Evolutionary conservation across 2,888 invertebrate species (phyloP), one percentile per base, ranked within the genome.

Genomic region (Quadriops clusia): DNA sequence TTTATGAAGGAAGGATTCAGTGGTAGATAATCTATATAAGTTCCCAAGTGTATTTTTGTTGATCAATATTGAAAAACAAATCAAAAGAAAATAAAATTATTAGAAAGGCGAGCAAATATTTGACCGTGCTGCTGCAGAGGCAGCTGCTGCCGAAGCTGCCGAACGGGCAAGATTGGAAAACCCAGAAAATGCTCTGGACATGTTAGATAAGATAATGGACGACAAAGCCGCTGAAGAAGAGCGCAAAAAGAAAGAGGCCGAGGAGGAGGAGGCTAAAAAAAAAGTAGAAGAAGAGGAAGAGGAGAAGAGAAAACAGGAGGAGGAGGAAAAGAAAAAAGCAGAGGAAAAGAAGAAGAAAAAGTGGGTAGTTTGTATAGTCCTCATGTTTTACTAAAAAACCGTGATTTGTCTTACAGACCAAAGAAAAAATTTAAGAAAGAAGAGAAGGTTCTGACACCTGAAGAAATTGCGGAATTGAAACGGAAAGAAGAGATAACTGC

Each of bases 71-170:
- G n/a, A n/a, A n/a, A n/a, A n/a, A n/a, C 21, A 21, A 4, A 21
- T 4, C 21, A 9, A 3, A 10, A 3, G 21, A 4, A 4, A 4
- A 10, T 21, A 9, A 7, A 14, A 23, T 26, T 30, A n/a, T 17
- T 28, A 51, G 47, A 46, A 40, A 28, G 54, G 56, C 10, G 54
- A 58, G 38, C 47, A 41, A 38, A 51, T 59, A 23, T 56, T 49
- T 38, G 16, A 5, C 4, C 4, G 7, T 15, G 21, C 29, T 15
- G 28, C 27, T 23, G 27, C 20, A 14, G 22, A 12, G 15, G 17
- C 23, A 22, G 3, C 4, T 22, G 17, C 33, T 15, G 8, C 22
- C 20, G 16, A 28, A 17, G 29, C 17, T 32, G 34, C 25, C 29
- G 38, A 29, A 32, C 40, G 37, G 40, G 32, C n/a, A n/a, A n/a